Evolutionary conservation across 2,113 vertebrate genomes (phyloP).

Genomic region (Crocuta crocuta): DNA sequence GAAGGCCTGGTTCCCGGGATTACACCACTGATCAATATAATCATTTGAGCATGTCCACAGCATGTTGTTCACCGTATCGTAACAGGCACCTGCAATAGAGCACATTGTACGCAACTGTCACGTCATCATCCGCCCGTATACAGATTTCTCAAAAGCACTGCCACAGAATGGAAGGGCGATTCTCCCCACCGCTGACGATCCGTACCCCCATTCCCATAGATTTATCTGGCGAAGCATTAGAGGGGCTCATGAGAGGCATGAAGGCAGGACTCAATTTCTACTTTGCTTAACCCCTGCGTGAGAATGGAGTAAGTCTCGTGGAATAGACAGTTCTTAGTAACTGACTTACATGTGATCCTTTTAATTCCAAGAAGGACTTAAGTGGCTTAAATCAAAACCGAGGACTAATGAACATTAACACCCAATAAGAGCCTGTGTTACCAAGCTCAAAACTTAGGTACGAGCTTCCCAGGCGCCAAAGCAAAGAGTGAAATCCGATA

Average conservation of each 20-base stretch:
- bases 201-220: not conserved
- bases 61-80: slow-evolving; percentile 98
- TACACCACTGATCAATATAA: slow-evolving; percentile 99
- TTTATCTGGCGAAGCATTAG: not conserved
- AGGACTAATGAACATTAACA: slow-evolving; percentile 1
- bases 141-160: not conserved
- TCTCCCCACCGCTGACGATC: not conserved
- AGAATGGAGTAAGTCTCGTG: not conserved
- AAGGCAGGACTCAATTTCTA: slow-evolving; percentile 9
- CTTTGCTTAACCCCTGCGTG: slow-evolving; percentile 24
- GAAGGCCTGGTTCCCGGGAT: slow-evolving; percentile 98
- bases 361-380: slow-evolving; percentile 33
- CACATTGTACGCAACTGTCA: not conserved
- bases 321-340: not conserved
- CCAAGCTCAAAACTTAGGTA: not conserved
- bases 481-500: not conserved
- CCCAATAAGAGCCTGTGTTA: slow-evolving; percentile 33
- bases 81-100: slow-evolving; percentile 92
- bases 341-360: not conserved
- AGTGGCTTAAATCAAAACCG: slow-evolving; percentile 14
- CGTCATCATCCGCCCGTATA: fast-evolving
- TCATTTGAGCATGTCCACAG: slow-evolving; percentile 99
- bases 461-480: not conserved
- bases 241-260: not conserved
- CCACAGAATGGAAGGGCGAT: not conserved